Conservation (phyloP, 2,888 invertebrate species). For the Selenia dentaria region DNA sequence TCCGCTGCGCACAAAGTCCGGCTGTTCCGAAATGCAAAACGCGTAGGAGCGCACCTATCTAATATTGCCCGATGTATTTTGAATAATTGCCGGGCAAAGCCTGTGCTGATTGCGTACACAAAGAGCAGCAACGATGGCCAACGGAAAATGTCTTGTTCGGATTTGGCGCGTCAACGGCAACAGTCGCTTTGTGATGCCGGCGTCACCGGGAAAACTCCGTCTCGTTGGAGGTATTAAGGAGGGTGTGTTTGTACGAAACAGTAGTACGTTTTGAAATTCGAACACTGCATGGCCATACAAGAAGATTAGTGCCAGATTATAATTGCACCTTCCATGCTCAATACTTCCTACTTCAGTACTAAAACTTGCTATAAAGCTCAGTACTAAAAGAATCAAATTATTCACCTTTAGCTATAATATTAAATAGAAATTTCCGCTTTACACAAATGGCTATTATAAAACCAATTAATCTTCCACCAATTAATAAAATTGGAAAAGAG, state of each 20-base stretch:
- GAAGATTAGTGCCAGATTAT: background rate
- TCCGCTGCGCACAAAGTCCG: constrained; percentile 62
- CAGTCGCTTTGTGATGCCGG: constrained; percentile 31
- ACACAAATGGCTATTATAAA: constrained; percentile 17
- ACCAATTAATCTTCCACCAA: constrained; percentile 22
- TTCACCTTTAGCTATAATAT: background rate
- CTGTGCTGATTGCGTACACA: constrained; percentile 70
- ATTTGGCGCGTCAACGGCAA: constrained; percentile 46
- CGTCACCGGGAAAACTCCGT: constrained; percentile 27
- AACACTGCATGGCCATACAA: background rate
- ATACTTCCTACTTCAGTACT: background rate
- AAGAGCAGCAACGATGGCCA: constrained; percentile 59
- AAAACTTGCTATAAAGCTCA: background rate
- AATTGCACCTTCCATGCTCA: background rate
- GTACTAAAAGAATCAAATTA: too few relatives aligned
- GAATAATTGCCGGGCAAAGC: constrained; percentile 77
- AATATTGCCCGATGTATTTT: constrained; percentile 82
- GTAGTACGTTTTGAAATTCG: constrained; percentile 16
- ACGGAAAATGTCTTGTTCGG: constrained; percentile 73
- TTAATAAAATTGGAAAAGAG: constrained; percentile 21
- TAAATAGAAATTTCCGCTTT: background rate
- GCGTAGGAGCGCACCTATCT: constrained; percentile 79
- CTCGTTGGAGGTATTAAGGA: constrained; percentile 29
- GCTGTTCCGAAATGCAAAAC: constrained; percentile 82
- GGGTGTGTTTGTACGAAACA: constrained; percentile 12